Conservation (phyloP, 2,888 invertebrate genomes). For the Trachelus troglodyta region DNA sequence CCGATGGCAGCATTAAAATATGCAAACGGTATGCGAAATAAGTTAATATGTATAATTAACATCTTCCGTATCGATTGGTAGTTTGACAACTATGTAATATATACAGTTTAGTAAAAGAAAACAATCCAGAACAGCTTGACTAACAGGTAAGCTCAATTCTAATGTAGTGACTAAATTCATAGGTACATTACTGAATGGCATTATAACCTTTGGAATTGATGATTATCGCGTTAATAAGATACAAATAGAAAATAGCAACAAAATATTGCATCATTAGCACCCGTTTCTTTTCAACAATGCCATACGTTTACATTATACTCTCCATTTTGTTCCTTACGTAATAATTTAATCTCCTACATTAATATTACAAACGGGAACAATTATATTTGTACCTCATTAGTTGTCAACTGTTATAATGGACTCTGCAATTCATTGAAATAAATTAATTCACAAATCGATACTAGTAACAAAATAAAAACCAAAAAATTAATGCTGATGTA, state of each 20-base stretch:
- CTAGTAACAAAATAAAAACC: background rate
- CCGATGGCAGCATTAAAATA: background rate
- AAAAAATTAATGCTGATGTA: background rate
- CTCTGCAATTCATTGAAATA: background rate
- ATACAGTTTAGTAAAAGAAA: background rate
- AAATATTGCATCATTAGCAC: constrained; percentile 11
- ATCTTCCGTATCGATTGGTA: constrained; percentile 18
- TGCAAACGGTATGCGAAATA: background rate
- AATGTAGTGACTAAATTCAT: background rate
- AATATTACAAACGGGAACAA: background rate
- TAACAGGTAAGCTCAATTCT: background rate
- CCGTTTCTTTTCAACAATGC: background rate
- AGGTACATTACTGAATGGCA: background rate
- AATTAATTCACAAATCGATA: background rate
- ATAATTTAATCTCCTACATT: background rate
- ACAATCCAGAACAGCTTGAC: background rate
- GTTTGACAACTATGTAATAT: constrained; percentile 4
- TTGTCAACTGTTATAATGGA: background rate
- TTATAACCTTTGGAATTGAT: background rate
- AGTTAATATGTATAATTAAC: background rate
- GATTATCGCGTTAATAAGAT: background rate
- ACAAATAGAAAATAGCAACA: constrained; percentile 7
- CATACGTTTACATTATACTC: background rate
- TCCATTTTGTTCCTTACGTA: background rate
- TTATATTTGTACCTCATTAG: background rate